A percentile compares a stretch with the other conserved stretches of the same genome.
phyloP scores from a whole-genome alignment of 2,113 vertebrate genomes.

The Ceyx margarethae region DNA sequence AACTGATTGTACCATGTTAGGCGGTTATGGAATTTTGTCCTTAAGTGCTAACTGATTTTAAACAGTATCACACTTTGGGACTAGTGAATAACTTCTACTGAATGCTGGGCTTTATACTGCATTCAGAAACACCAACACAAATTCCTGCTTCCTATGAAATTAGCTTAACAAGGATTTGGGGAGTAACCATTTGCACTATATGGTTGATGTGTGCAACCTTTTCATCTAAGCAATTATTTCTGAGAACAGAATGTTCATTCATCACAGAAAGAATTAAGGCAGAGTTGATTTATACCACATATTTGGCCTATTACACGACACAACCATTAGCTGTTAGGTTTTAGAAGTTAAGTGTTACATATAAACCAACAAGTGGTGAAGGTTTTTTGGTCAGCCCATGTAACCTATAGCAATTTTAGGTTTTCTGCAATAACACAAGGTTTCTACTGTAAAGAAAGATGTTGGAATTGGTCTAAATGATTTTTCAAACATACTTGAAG shows the following conservation, averaged over 20 bases:
- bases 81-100: not conserved
- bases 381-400: not conserved
- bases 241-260: constrained; percentile 71
- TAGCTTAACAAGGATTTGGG: constrained; percentile 45
- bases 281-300: constrained; percentile 22
- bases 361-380: not conserved
- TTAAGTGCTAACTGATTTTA: constrained; percentile 16
- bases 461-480: not conserved
- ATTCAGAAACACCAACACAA: constrained; percentile 50
- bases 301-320: not conserved
- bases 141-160: constrained; percentile 50
- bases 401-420: not conserved
- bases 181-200: constrained; percentile 3
- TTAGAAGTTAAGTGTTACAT: not conserved
- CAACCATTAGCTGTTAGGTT: not conserved
- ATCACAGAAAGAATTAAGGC: not conserved
- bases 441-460: not conserved
- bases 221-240: constrained; percentile 61
- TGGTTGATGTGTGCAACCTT: constrained; percentile 2
- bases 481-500: not conserved
- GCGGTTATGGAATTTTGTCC: not conserved
- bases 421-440: not conserved
- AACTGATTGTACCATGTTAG: not conserved
- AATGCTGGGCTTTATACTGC: not conserved
- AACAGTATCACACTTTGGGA: not conserved